Evolutionary conservation across 2,113 vertebrate genomes (phyloP).

Genomic region (Myiozetetes cayanensis): DNA sequence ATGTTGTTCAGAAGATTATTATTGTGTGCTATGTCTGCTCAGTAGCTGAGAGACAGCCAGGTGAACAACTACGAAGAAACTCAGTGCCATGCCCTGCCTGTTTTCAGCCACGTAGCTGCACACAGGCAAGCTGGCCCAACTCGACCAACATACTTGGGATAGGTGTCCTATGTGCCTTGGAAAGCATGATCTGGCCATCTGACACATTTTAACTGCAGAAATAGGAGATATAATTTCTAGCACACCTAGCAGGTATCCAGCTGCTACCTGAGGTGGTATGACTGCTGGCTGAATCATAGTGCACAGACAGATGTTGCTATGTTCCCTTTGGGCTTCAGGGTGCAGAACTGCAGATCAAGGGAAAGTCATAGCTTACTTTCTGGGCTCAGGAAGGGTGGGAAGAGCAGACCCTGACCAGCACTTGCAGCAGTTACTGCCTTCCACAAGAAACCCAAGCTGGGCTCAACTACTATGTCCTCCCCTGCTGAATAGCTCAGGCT

Average conservation of each 20-base stretch:
- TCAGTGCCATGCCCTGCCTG: not conserved
- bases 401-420: not conserved
- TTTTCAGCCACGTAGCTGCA: not conserved
- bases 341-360: not conserved
- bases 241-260: not conserved
- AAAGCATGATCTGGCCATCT: not conserved
- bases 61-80: not conserved
- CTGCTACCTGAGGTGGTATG: accelerated
- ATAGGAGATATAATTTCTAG: not conserved
- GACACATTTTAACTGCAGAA: not conserved
- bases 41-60: not conserved
- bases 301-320: not conserved
- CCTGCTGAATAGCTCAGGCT: not conserved
- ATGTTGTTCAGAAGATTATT: not conserved
- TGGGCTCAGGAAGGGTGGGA: not conserved
- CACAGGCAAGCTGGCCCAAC: not conserved
- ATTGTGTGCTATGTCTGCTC: not conserved
- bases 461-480: not conserved
- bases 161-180: not conserved
- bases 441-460: not conserved
- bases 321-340: not conserved
- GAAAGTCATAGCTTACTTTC: not conserved
- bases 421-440: not conserved
- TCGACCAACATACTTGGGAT: not conserved
- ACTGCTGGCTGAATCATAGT: not conserved